phyloP scores from a whole-genome alignment of 2,888 invertebrate species.

The Drosophila gaucha region DNA sequence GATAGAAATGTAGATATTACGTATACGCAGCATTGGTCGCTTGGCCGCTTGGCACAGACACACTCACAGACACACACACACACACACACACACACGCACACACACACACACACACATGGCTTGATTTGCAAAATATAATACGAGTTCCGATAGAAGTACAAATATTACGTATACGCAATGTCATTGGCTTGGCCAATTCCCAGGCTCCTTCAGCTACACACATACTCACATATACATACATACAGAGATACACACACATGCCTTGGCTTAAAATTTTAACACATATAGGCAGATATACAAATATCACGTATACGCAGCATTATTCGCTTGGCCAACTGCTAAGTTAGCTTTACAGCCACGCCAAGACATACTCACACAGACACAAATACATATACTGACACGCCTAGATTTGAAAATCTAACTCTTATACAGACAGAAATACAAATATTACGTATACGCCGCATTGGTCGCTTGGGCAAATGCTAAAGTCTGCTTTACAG shows the following conservation, averaged over 20 bases:
- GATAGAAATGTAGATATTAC: conserved; percentile 15
- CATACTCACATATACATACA: neutral
- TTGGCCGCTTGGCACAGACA: neutral
- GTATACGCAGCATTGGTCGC: conserved; percentile 14
- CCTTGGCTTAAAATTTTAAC: too few relatives aligned
- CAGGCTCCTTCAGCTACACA: neutral
- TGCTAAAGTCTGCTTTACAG: neutral
- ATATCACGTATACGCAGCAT: conserved; percentile 24
- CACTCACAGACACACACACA: neutral
- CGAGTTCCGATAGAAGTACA: conserved; percentile 15
- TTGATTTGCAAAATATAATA: conserved; percentile 33
- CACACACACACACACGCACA: conserved; percentile 12
- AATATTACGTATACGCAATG: conserved; percentile 24
- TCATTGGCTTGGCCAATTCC: neutral
- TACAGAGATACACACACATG: neutral
- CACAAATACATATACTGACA: conserved; percentile 6
- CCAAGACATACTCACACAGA: conserved; percentile 1
- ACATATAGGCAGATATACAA: conserved; percentile 7
- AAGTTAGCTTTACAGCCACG: neutral
- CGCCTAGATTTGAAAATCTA: conserved; percentile 30
- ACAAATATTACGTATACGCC: conserved; percentile 27
- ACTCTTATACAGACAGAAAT: conserved; percentile 19
- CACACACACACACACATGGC: conserved; percentile 11
- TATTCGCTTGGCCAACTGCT: neutral
- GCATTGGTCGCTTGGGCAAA: neutral